Conservation (phyloP, 2,797 vertebrate genomes). For the Anguilla pacifica region DNA sequence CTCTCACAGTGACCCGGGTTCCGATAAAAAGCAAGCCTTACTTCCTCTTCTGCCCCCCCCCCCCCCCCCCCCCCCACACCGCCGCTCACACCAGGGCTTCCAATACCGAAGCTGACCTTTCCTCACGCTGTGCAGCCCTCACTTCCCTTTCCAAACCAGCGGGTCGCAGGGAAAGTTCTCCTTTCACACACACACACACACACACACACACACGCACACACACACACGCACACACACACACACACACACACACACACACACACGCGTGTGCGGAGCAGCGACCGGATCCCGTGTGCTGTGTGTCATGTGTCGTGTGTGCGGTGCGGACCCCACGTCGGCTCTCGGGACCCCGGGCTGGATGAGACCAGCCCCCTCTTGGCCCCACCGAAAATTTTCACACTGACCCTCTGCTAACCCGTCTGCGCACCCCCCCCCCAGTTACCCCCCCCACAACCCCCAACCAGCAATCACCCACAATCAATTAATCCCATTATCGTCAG, state of each 20-base stretch:
- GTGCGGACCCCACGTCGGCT: neutral
- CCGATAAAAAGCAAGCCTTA: neutral
- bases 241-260: no score
- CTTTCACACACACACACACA: neutral
- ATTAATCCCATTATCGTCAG: constrained; percentile 63
- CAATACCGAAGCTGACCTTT: neutral
- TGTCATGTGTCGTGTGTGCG: neutral
- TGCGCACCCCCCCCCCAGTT: constrained; percentile 23
- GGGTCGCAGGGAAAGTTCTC: neutral
- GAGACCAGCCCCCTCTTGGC: neutral
- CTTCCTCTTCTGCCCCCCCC: constrained; percentile 17
- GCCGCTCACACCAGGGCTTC: neutral
- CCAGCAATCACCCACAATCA: constrained; percentile 38
- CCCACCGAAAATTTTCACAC: constrained; percentile 3
- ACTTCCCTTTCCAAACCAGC: neutral
- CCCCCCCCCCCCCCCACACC: neutral
- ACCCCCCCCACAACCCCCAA: no score
- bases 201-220: no score
- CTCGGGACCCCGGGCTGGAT: neutral
- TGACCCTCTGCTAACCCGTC: constrained; percentile 7
- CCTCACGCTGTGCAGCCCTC: neutral
- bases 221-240: no score
- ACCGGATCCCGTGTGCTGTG: no score
- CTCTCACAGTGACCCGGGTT: neutral
- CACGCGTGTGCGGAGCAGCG: no score